Evolutionary conservation across 2,113 vertebrate genomes (phyloP).

Genomic region (Serinus canaria): DNA sequence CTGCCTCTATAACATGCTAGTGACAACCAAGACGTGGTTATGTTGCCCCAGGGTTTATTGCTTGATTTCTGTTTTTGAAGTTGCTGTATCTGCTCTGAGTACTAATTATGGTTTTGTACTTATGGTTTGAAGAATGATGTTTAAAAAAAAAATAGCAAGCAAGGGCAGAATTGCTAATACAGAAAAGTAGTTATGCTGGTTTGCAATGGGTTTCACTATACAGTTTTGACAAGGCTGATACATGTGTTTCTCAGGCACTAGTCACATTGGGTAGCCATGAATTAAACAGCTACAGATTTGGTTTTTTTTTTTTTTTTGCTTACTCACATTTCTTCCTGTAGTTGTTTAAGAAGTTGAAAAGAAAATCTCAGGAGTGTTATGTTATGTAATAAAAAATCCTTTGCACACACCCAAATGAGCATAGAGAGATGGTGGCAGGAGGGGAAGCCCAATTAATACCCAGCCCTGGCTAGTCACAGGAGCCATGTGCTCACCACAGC

Average conservation of each 20-base stretch:
- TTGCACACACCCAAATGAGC: not conserved
- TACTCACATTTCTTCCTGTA: not conserved
- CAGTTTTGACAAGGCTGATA: not conserved
- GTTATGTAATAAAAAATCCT: not conserved
- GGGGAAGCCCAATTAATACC: not conserved
- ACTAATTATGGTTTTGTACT: conserved; percentile 16
- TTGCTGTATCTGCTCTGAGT: not conserved
- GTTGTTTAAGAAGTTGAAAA: not conserved
- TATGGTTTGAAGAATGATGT: not conserved
- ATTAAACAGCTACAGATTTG: not conserved
- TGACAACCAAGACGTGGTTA: not conserved
- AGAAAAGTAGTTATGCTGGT: not conserved
- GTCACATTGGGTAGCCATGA: not conserved
- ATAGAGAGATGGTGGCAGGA: not conserved
- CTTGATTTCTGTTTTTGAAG: conserved; percentile 14
- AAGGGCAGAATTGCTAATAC: not conserved
- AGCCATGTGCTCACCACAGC: not conserved
- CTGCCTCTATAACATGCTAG: not conserved
- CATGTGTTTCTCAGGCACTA: not conserved
- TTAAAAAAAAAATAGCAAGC: not conserved
- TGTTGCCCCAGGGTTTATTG: not conserved
- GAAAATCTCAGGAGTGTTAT: not conserved
- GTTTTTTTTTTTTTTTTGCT: too few relatives aligned
- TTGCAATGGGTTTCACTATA: not conserved
- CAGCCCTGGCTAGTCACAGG: not conserved